A percentile compares a stretch with the other conserved stretches of the same genome.
phyloP scores from a whole-genome alignment of 2,113 vertebrate species.

The Arenaria interpres region DNA sequence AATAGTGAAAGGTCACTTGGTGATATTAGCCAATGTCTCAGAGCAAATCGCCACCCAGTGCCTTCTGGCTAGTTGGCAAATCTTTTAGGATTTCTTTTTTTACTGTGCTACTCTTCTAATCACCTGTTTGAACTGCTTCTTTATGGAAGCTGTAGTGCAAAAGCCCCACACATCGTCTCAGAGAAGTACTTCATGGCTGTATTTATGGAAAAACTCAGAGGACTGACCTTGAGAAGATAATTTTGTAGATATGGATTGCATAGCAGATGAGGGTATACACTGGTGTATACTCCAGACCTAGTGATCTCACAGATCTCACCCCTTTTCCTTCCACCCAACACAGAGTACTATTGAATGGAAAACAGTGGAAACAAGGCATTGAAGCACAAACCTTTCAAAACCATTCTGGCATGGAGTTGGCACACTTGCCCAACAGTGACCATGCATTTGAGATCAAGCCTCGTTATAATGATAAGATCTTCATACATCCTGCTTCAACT shows the following conservation, averaged over 20 bases:
- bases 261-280: neutral
- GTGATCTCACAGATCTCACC: neutral
- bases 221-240: neutral
- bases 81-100: neutral
- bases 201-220: neutral
- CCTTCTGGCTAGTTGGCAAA: neutral
- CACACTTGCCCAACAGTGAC: neutral
- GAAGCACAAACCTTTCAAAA: neutral
- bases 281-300: neutral
- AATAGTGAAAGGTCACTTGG: conserved; percentile 34
- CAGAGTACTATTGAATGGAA: neutral
- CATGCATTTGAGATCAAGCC: neutral
- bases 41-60: neutral
- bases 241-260: neutral
- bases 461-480: neutral
- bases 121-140: neutral
- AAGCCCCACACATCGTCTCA: neutral
- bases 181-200: neutral
- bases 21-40: conserved; percentile 17
- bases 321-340: neutral
- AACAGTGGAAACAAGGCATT: neutral
- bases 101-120: neutral
- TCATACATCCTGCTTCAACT: neutral
- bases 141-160: neutral
- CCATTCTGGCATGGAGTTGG: neutral